Base-by-base conservation (phyloP, 2,113 vertebrate genomes). In the Trogon melanurus region DNA sequence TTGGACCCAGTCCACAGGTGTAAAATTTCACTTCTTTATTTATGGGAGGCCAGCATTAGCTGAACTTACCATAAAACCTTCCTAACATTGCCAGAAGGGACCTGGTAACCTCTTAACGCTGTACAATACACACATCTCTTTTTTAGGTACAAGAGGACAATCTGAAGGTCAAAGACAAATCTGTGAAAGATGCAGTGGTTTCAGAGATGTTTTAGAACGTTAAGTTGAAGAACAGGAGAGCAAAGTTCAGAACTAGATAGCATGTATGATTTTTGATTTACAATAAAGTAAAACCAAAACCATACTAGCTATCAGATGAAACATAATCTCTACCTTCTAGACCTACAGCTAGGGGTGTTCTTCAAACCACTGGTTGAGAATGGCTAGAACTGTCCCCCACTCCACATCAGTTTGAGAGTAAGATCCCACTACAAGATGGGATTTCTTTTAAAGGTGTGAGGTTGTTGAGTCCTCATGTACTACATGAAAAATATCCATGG, bases 11-110 rank as follows among this genome's bases (percentile, higher is more conserved):
- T 82, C 83, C 95, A 97, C 83, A 89, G 78, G 96, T 94, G 70
- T 93, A 96, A 87, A 92, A 85, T 96, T 96, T 95, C 96, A 91
- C 81, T 82, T 96, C 34, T 97, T 96, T 95, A 95, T 96, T 95
- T 97, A 95, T 92, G 91, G 78, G 76, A 94, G 91, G 47, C 80
- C 86, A 88, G 50, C 7, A 17, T 85, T 89, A 95, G 89, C 62
- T 95, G 74, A 92, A 97, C 89, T 95, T 80, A 92, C 76, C 85
- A 92, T 94, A 96, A 95, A 97, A 89, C 44, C 44, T 78, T 84
- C 58, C 80, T 69, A 91, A 58, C 54, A 16, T 50, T 72, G 89
- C 91, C 66, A 65, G 72, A 72, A 92, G 61, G 36, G 76, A 95
- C 92, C 72, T 0, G 4, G 87, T 82, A 91, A 89, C 67, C 56